Evolutionary conservation across 2,888 invertebrate genomes (phyloP).

Genomic region (Acrocera orbiculus): DNA sequence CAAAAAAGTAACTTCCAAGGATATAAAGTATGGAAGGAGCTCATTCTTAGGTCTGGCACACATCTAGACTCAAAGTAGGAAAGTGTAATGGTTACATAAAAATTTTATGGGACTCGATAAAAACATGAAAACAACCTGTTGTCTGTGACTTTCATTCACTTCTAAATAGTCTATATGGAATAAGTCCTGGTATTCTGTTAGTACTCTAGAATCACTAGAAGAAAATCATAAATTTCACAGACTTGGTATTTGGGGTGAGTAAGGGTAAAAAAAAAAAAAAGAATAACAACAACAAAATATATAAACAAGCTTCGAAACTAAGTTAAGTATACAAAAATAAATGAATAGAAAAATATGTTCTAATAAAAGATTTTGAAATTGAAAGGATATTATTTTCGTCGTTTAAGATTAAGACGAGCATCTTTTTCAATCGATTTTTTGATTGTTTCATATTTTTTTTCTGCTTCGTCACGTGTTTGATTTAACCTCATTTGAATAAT

Average conservation of each 20-base stretch:
- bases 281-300: not conserved
- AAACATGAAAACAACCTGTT: conserved; percentile 14
- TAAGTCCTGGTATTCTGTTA: no score
- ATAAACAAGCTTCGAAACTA: not conserved
- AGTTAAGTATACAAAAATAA: not conserved
- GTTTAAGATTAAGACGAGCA: conserved; percentile 18
- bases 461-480: conserved; percentile 26
- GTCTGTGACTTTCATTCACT: conserved; percentile 6
- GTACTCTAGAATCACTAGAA: no score
- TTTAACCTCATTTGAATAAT: conserved; percentile 28
- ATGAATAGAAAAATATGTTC: not conserved
- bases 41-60: not conserved
- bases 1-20: not conserved
- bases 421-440: conserved; percentile 23
- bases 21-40: no score
- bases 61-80: conserved; percentile 11
- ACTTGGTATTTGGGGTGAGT: no score
- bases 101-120: conserved; percentile 13
- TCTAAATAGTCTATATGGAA: no score
- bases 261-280: no score
- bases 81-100: conserved; percentile 13
- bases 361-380: not conserved
- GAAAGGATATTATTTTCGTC: not conserved
- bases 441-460: conserved; percentile 26
- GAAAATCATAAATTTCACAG: no score